These are phyloP conservation scores for Holotrichia oblita DNA, from an alignment of 1,140 invertebrate species.

Conservation along the genomic window DNA sequence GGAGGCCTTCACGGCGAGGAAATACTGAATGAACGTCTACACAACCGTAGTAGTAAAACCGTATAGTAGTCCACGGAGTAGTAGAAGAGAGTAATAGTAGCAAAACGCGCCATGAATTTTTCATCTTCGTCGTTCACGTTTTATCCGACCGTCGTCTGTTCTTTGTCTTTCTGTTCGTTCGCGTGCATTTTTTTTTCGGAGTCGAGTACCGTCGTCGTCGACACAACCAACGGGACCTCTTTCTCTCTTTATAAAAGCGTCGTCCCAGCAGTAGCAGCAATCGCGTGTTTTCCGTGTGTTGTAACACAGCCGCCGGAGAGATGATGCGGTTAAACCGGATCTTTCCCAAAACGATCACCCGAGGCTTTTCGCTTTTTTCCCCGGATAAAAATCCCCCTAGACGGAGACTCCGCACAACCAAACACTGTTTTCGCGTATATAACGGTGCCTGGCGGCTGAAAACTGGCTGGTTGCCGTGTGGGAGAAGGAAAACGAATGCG, in stretches of 20 bases:
- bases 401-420: neutral
- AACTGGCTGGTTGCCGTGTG: no score
- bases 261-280: neutral
- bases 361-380: constrained; percentile 36
- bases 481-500: no score
- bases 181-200: constrained; percentile 3
- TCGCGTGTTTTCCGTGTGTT: constrained; percentile 34
- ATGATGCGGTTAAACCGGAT: constrained; percentile 36
- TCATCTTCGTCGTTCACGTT: neutral
- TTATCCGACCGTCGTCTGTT: neutral
- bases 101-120: neutral
- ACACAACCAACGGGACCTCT: constrained; percentile 10
- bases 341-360: constrained; percentile 34
- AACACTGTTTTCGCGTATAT: neutral
- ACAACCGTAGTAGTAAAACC: constrained; percentile 28
- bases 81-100: constrained; percentile 31
- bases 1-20: constrained; percentile 35
- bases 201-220: constrained; percentile 9
- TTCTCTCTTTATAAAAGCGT: constrained; percentile 21
- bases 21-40: constrained; percentile 6
- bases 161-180: constrained; percentile 20
- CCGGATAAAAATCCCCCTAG: constrained; percentile 31
- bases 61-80: constrained; percentile 11
- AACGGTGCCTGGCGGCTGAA: no score
- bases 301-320: neutral